These are phyloP conservation scores for Drosophila bunnanda DNA, from an alignment of 2,888 invertebrate species.

Conservation along the genomic window DNA sequence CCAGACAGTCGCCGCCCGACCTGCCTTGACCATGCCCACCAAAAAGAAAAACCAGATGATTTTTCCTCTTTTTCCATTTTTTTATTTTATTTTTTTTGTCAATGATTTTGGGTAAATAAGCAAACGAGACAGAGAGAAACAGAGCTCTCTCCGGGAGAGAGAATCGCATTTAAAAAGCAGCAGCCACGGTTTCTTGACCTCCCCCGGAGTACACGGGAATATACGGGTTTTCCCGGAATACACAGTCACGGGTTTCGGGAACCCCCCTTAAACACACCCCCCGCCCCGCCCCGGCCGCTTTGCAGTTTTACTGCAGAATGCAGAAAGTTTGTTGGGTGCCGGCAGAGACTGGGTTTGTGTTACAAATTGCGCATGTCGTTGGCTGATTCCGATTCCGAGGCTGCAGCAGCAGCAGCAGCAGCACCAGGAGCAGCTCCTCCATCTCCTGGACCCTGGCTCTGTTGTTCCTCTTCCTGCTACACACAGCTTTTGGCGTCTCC, in stretches of 20 bases:
- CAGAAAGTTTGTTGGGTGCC: conserved; percentile 69
- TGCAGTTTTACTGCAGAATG: conserved; percentile 43
- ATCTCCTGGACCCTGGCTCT: conserved; percentile 1
- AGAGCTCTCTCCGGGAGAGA: conserved; percentile 12
- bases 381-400: conserved; percentile 49
- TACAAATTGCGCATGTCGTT: conserved; percentile 85
- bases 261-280: conserved; percentile 2
- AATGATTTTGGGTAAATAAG: conserved; percentile 65
- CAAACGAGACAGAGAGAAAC: conserved; percentile 33
- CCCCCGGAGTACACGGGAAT: conserved; percentile 58
- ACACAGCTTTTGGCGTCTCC: conserved; percentile 6
- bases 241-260: conserved; percentile 36
- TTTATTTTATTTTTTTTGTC: conserved; percentile 22
- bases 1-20: conserved; percentile 27
- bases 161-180: conserved; percentile 26
- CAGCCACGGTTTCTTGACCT: conserved; percentile 79
- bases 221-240: conserved; percentile 29
- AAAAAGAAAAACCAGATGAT: conserved; percentile 77
- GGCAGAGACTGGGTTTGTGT: conserved; percentile 85
- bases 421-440: conserved; percentile 18
- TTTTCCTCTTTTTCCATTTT: conserved; percentile 18
- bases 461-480: conserved; percentile 15
- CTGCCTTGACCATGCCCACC: conserved; percentile 82
- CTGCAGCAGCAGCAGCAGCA: conserved; percentile 44
- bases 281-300: neutral